A percentile compares a stretch with the other conserved stretches of the same genome.
Conservation (phyloP, 30 jellyfish, hydroid and myxozoan species). For the Nemopilema nomurai region DNA sequence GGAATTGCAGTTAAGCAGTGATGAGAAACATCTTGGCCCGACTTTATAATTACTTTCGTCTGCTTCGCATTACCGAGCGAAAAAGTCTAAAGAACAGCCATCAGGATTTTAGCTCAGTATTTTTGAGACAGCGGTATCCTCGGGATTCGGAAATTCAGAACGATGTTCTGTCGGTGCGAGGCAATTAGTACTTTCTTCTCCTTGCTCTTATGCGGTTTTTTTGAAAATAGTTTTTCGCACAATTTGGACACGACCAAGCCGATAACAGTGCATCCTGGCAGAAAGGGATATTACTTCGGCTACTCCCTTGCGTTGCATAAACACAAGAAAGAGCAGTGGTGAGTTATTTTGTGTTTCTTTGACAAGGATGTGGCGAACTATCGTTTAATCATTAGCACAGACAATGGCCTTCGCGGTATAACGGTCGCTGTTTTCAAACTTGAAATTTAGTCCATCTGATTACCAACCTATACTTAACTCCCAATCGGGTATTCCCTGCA, state of each 20-base stretch:
- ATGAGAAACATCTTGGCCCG: conserved; percentile 1
- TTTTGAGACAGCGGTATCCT: too few species aligned
- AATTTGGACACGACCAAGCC: conserved; percentile 57
- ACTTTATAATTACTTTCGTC: background rate
- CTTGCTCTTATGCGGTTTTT: background rate
- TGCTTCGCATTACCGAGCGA: background rate
- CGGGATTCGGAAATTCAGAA: too few species aligned
- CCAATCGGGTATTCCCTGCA: too few species aligned
- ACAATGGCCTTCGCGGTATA: too few species aligned
- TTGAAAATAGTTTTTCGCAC: background rate
- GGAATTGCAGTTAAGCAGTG: conserved; percentile 41
- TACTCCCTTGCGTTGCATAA: conserved; percentile 68
- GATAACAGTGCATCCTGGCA: conserved; percentile 5
- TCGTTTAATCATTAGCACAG: too few species aligned
- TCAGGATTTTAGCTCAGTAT: background rate
- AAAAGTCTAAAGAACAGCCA: background rate
- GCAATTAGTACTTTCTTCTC: background rate
- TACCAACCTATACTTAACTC: too few species aligned
- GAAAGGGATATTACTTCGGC: conserved; percentile 63
- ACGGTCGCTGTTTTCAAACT: too few species aligned
- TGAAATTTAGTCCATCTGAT: too few species aligned
- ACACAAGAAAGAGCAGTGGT: conserved; percentile 33
- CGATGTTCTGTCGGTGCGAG: background rate
- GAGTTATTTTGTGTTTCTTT: background rate
- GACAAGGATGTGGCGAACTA: too few species aligned